Evolutionary conservation across 2,888 invertebrate genomes (phyloP).

Genomic region (Drosophila fulvimacula): DNA sequence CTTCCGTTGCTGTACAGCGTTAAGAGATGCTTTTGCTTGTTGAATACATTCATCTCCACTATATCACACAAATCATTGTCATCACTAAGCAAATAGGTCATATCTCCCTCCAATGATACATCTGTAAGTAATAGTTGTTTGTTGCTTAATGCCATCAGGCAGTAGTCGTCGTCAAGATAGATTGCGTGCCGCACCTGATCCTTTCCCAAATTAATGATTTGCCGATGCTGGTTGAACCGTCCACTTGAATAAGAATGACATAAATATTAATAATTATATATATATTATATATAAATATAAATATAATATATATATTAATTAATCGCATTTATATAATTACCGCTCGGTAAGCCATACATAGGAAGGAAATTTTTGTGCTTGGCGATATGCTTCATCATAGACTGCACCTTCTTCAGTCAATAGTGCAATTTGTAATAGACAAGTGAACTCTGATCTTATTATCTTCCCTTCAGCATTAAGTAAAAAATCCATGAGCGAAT

Average conservation of each 20-base stretch:
- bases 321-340: constrained; percentile 56
- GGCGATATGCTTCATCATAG: constrained; percentile 79
- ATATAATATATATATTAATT: background rate
- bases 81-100: constrained; percentile 71
- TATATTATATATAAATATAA: background rate
- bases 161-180: constrained; percentile 80
- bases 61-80: constrained; percentile 57
- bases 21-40: constrained; percentile 75
- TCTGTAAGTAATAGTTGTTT: constrained; percentile 79
- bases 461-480: constrained; percentile 83
- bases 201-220: constrained; percentile 80
- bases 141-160: constrained; percentile 77
- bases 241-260: constrained; percentile 65
- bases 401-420: constrained; percentile 71
- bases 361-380: constrained; percentile 73
- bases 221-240: constrained; percentile 82
- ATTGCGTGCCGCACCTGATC: constrained; percentile 69
- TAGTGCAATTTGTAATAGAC: constrained; percentile 82
- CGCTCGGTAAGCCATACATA: constrained; percentile 83
- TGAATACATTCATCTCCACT: constrained; percentile 74
- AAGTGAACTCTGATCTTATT: constrained; percentile 76
- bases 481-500: constrained; percentile 77
- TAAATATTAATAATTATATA: background rate
- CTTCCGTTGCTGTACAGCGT: constrained; percentile 81
- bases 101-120: constrained; percentile 79